Evolutionary conservation across 2,797 vertebrate species (phyloP), one percentile per base, ranked within the genome.

Genomic region (Sparus aurata): DNA sequence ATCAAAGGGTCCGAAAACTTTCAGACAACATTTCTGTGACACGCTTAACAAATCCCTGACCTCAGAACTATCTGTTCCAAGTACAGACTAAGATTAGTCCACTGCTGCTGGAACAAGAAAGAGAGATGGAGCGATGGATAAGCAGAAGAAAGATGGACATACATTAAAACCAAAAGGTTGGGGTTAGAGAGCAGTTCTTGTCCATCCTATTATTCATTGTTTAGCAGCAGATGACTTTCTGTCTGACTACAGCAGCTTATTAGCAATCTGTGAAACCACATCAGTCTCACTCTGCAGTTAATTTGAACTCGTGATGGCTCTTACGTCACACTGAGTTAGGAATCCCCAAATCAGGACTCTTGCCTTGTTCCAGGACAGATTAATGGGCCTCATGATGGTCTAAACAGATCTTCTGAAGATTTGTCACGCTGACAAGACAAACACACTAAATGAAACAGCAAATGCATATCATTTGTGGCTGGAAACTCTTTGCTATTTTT

Each of bases 81-180:
- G 34, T 34, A 12, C 59, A 8, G 15, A 68, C 84, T 82, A 84
- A 87, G 61, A 84, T 88, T 90, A 88, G 83, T 75, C 4, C 27
- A 27, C 61, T 17, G 43, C 17, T 68, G 69, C 55, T 45, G 54
- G 67, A 75, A 74, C 65, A 52, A 34, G 66, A 41, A 25, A 47
- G 41, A 66, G 43, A 30, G 25, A 59, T 53, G 23, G 1, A 23
- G 7, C 0, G 55, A 27, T 34, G 15, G 64, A 68, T 25, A 20
- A 13, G 10, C 38, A 53, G 5, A 30, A 41, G 66, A 45, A 54
- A 52, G 18, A 67, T 0, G 20, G 22, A n/a, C 0, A 49, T 2
- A 25, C 43, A 38, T 34, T 71, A 18, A 55, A 45, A 57, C 15
- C 15, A n/a, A 69, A 52, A 75, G 52, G 10, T 38, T 12, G 12